Base-by-base conservation (phyloP, 64 coral and sea anemone species). In the Pocillopora verrucosa region DNA sequence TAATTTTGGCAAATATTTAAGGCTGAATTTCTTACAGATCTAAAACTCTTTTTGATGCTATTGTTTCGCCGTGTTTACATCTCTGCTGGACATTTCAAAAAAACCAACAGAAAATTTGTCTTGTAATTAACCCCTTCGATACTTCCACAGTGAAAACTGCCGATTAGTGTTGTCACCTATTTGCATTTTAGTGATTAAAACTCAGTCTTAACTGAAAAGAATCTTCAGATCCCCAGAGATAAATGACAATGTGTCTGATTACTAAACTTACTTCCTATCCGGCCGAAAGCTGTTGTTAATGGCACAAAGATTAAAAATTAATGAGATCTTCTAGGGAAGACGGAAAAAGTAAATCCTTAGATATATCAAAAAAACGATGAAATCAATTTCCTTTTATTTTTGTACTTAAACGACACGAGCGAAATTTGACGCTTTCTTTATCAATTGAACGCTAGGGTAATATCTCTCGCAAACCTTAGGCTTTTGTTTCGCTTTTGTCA, bases 181-280 rank as follows among this genome's bases (percentile, higher is more conserved):
- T 72, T 85, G 82, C 45, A 22, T 85, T 85, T 85, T 70, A 25
- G 64, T 85, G 65, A 85, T 85, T 85, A 72, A 84, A 84, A 84
- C 61, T 70, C 56, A 41, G 82, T 65, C 14, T 4, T 36, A n/a
- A 56, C 10, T 35, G 20, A 72, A 72, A 70, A 85, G 68, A 26
- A 60, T 79, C 77, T 51, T 59, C 26, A 24, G 56, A 79, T 79
- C 77, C 17, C 57, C 56, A 61, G 10, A 65, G 9, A 67, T 37
- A 84, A 20, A 16, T n/a, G 17, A 67, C 67, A 65, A 84, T 67
- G 13, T 12, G 41, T 3, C 41, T 51, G 62, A 84, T 19, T 84
- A 84, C 64, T 85, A 26, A 72, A 36, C 65, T 13, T 11, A 56
- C 82, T 56, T 85, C 82, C 64, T 85, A 65, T 45, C 38, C 17